These are phyloP conservation scores for Cephus rjabovi DNA, from an alignment of 2,888 invertebrate species.

Conservation along the genomic window DNA sequence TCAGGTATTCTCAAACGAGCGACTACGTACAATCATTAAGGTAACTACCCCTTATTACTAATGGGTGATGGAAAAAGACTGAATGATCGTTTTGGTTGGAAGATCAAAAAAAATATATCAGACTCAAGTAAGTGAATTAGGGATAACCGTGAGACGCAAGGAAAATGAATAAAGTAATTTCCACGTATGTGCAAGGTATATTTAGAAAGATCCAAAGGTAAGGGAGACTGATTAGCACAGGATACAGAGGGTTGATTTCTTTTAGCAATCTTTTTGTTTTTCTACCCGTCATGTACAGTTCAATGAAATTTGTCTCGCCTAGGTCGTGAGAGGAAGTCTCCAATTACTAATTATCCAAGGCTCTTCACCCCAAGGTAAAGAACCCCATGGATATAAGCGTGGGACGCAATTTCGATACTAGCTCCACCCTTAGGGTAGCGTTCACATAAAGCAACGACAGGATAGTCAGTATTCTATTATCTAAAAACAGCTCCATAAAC, in stretches of 20 bases:
- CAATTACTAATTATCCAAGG: not conserved
- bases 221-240: not conserved
- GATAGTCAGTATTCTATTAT: not conserved
- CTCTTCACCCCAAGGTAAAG: not conserved
- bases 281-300: not conserved
- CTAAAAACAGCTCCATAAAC: not conserved
- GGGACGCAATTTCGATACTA: not conserved
- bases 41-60: not conserved
- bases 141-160: not conserved
- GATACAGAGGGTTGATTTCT: not conserved
- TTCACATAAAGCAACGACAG: not conserved
- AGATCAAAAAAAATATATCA: not conserved
- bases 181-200: not conserved
- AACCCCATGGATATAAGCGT: not conserved
- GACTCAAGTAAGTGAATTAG: not conserved
- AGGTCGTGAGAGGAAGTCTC: not conserved
- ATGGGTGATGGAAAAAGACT: not conserved
- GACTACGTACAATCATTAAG: too few relatives aligned
- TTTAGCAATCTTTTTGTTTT: not conserved
- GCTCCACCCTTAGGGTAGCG: not conserved
- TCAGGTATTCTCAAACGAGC: too few relatives aligned
- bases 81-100: not conserved
- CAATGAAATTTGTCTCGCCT: not conserved
- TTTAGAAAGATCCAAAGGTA: not conserved
- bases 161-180: not conserved